phyloP scores from a whole-genome alignment of 2,888 invertebrate species.

The Leucoptera coffeella region DNA sequence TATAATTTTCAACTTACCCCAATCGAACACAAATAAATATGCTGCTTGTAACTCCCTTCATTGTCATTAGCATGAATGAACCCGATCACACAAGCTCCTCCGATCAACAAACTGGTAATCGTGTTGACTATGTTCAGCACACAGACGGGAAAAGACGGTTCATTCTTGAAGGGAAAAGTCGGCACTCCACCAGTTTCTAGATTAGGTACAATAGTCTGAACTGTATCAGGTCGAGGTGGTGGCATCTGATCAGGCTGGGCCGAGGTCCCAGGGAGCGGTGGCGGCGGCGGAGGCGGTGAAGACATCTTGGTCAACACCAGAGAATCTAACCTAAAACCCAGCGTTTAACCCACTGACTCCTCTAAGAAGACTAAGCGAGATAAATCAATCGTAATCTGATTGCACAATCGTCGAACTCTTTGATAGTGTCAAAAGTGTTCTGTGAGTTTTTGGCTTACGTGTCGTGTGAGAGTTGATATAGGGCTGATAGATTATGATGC shows the following conservation, averaged over 20 bases:
- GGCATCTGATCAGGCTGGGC: neutral
- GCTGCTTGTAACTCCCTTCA: slow-evolving; percentile 9
- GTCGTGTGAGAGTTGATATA: no score
- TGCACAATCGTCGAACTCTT: no score
- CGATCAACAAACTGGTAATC: slow-evolving; percentile 14
- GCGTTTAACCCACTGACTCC: no score
- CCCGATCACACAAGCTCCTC: slow-evolving; percentile 13
- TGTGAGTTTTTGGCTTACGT: no score
- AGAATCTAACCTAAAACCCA: no score
- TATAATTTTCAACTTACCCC: slow-evolving; percentile 25
- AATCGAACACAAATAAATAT: slow-evolving; percentile 18
- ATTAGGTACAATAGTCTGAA: neutral
- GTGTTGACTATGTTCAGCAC: slow-evolving; percentile 4
- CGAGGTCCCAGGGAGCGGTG: no score
- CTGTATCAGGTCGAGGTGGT: neutral
- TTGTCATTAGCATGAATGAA: slow-evolving; percentile 9
- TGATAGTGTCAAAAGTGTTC: no score
- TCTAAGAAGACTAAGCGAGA: no score
- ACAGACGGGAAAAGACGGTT: neutral
- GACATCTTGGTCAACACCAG: neutral
- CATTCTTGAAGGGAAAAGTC: no score
- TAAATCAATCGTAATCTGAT: no score
- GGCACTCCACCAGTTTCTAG: slow-evolving; percentile 1
- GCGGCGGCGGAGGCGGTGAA: slow-evolving; percentile 1
- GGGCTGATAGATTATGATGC: no score